Evolutionary conservation across 2,888 invertebrate genomes (phyloP).

Genomic region (Heliconius ismenius): DNA sequence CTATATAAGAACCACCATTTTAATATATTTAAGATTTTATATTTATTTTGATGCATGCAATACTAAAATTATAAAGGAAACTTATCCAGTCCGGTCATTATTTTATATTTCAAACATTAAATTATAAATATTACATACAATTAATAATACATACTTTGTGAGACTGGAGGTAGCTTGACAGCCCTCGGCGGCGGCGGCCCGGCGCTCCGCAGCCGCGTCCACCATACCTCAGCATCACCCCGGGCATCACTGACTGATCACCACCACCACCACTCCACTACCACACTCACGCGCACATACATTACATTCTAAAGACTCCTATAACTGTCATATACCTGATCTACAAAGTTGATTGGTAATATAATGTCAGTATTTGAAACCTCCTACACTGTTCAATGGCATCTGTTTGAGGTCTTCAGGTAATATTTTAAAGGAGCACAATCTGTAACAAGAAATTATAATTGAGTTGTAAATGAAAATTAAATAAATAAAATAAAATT

Average conservation of each 20-base stretch:
- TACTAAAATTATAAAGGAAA: neutral
- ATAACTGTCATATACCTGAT: constrained; percentile 46
- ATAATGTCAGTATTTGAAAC: constrained; percentile 25
- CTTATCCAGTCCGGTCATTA: neutral
- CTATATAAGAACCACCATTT: no score
- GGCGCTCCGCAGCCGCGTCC: constrained; percentile 81
- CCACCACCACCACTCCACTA: constrained; percentile 65
- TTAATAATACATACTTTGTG: constrained; percentile 67
- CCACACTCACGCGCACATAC: constrained; percentile 62
- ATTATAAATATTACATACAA: neutral
- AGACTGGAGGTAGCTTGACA: constrained; percentile 70
- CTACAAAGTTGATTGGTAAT: constrained; percentile 28
- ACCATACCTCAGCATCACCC: constrained; percentile 81
- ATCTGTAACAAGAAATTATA: constrained; percentile 12
- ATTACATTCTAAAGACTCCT: constrained; percentile 53
- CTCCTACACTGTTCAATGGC: constrained; percentile 15
- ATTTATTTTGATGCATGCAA: neutral
- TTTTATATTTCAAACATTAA: neutral
- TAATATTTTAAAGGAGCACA: neutral
- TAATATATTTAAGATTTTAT: neutral
- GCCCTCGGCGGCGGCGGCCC: constrained; percentile 72
- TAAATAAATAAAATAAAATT: neutral
- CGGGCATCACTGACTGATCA: constrained; percentile 74
- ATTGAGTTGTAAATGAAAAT: neutral
- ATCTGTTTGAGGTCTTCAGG: neutral